Conservation (phyloP, 1,140 invertebrate species). For the Bilobella aurantiaca region DNA sequence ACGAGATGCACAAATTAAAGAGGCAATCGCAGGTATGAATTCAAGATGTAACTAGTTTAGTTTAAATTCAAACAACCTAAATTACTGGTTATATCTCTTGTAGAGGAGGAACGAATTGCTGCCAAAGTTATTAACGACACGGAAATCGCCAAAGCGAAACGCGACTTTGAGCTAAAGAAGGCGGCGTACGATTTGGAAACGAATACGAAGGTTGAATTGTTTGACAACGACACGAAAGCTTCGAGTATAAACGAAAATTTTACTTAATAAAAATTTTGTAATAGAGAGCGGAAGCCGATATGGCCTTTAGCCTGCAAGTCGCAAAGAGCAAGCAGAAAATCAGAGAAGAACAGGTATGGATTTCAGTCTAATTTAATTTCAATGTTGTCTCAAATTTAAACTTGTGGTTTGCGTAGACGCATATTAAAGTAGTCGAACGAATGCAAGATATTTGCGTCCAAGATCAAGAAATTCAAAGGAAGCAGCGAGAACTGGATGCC, state of each 20-base stretch:
- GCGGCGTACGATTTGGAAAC: constrained; percentile 94
- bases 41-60: neutral
- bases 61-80: neutral
- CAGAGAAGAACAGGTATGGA: constrained; percentile 89
- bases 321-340: constrained; percentile 92
- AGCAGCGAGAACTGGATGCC: constrained; percentile 79
- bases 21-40: constrained; percentile 62
- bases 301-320: constrained; percentile 73
- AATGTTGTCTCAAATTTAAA: too few relatives aligned
- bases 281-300: constrained; percentile 80
- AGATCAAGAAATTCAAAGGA: constrained; percentile 74
- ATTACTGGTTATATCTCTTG: too few relatives aligned
- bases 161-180: constrained; percentile 95
- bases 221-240: neutral
- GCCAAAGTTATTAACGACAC: constrained; percentile 66
- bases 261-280: constrained; percentile 19
- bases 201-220: constrained; percentile 62
- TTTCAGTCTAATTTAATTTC: too few relatives aligned
- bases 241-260: neutral
- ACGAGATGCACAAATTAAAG: constrained; percentile 75
- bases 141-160: constrained; percentile 85
- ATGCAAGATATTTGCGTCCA: constrained; percentile 83
- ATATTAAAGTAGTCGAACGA: constrained; percentile 85
- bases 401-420: too few relatives aligned
- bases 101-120: constrained; percentile 88